phyloP scores from a whole-genome alignment of 2,797 vertebrate genomes.

The Betta splendens region DNA sequence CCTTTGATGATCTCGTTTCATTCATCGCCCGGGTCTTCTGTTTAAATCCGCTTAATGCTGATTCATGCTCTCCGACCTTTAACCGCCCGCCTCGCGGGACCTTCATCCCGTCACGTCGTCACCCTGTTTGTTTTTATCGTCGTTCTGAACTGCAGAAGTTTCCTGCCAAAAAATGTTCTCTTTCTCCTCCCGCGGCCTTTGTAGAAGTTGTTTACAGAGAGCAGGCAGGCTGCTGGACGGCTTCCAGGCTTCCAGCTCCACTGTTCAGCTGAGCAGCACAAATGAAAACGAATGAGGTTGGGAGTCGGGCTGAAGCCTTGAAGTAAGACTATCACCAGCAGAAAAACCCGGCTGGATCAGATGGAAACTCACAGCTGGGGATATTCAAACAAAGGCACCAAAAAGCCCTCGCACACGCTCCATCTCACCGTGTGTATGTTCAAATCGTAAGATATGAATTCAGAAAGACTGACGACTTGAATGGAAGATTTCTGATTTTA shows the following conservation, averaged over 20 bases:
- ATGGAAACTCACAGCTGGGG: constrained; percentile 22
- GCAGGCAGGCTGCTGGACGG: constrained; percentile 41
- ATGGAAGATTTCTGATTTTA: too few relatives aligned
- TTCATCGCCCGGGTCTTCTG: constrained; percentile 1
- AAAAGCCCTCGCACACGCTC: neutral
- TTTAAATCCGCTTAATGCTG: constrained; percentile 19
- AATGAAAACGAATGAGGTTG: constrained; percentile 72
- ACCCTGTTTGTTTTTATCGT: constrained; percentile 21
- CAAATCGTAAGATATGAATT: too few relatives aligned
- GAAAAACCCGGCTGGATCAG: constrained; percentile 48
- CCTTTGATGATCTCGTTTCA: constrained; percentile 31
- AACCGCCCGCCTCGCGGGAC: neutral
- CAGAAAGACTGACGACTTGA: too few relatives aligned
- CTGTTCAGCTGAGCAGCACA: constrained; percentile 64
- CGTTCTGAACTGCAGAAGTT: constrained; percentile 39
- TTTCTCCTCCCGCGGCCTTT: constrained; percentile 41
- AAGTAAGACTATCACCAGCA: constrained; percentile 55
- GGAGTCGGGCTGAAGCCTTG: constrained; percentile 50
- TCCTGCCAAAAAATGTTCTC: constrained; percentile 47
- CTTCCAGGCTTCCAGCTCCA: constrained; percentile 63
- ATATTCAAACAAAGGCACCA: constrained; percentile 20
- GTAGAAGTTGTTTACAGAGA: constrained; percentile 69
- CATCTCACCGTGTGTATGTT: neutral
- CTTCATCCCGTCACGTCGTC: constrained; percentile 30
- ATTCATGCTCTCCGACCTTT: constrained; percentile 21